These are phyloP conservation scores for Solenopsis invicta DNA, from an alignment of 1,140 invertebrate species.

Conservation along the genomic window DNA sequence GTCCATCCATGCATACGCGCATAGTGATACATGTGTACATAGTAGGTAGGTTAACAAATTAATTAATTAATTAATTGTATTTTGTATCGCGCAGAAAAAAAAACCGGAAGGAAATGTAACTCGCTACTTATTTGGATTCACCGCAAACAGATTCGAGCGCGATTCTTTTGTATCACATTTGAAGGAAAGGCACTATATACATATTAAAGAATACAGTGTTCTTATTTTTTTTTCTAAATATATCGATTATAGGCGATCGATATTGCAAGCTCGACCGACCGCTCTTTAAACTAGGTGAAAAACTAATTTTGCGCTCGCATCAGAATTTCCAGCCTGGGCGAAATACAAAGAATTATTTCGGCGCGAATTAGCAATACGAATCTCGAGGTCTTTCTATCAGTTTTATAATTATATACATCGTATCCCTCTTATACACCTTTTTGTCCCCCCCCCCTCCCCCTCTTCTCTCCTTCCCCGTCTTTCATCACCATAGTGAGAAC, in stretches of 20 bases:
- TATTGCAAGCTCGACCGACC: constrained; percentile 36
- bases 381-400: constrained; percentile 16
- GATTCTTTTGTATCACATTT: not conserved
- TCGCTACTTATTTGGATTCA: constrained; percentile 3
- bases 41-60: constrained; percentile 87
- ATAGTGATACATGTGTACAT: constrained; percentile 85
- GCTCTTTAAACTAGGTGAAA: not conserved
- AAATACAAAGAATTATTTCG: constrained; percentile 44
- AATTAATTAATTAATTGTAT: constrained; percentile 85
- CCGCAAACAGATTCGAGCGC: constrained; percentile 1
- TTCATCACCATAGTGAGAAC: constrained; percentile 43
- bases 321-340: constrained; percentile 74
- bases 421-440: constrained; percentile 4
- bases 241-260: constrained; percentile 31
- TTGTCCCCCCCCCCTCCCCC: not conserved
- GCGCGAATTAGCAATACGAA: constrained; percentile 42
- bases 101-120: constrained; percentile 33
- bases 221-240: constrained; percentile 23
- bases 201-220: not conserved
- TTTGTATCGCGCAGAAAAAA: constrained; percentile 82
- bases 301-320: constrained; percentile 21
- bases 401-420: constrained; percentile 44
- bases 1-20: constrained; percentile 84
- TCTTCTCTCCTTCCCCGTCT: constrained; percentile 36
- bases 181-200: not conserved